Evolutionary conservation across 2,888 invertebrate genomes (phyloP).

Genomic region (Aleiodes testaceus): DNA sequence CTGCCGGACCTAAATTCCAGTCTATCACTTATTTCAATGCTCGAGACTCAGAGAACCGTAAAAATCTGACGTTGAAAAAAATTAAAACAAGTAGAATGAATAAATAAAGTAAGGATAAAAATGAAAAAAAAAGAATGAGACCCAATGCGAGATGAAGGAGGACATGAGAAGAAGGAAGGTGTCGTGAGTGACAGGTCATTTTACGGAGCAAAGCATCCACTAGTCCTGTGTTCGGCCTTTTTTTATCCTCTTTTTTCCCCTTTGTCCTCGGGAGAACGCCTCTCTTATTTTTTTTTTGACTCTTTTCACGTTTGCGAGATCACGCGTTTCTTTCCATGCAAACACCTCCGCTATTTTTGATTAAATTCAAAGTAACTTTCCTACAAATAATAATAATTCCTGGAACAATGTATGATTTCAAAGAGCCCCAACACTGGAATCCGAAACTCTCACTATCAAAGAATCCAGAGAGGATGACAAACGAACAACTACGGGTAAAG

Average conservation of each 20-base stretch:
- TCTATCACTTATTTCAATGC: conserved; percentile 26
- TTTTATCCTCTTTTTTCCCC: conserved; percentile 8
- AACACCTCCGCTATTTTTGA: conserved; percentile 1
- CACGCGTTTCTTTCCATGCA: neutral
- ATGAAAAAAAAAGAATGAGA: conserved; percentile 13
- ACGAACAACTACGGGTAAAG: neutral
- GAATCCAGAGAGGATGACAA: neutral
- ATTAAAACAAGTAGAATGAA: neutral
- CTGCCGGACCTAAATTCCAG: conserved; percentile 3
- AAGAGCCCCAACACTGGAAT: too few species aligned
- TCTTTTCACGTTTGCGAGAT: neutral
- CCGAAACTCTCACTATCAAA: too few species aligned
- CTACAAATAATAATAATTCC: neutral
- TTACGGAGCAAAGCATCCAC: conserved; percentile 31
- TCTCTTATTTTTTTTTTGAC: too few species aligned
- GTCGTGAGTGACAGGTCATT: conserved; percentile 43
- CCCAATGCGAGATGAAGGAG: conserved; percentile 39
- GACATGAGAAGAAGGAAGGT: conserved; percentile 50
- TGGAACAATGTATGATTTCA: too few species aligned
- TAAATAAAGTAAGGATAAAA: conserved; percentile 18
- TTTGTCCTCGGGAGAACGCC: neutral
- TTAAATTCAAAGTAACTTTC: too few species aligned
- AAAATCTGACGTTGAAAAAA: conserved; percentile 38
- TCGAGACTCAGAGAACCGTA: conserved; percentile 45
- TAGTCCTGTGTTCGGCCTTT: conserved; percentile 16